phyloP scores from a whole-genome alignment of 2,797 vertebrate genomes.

The Bradypodion ventrale region DNA sequence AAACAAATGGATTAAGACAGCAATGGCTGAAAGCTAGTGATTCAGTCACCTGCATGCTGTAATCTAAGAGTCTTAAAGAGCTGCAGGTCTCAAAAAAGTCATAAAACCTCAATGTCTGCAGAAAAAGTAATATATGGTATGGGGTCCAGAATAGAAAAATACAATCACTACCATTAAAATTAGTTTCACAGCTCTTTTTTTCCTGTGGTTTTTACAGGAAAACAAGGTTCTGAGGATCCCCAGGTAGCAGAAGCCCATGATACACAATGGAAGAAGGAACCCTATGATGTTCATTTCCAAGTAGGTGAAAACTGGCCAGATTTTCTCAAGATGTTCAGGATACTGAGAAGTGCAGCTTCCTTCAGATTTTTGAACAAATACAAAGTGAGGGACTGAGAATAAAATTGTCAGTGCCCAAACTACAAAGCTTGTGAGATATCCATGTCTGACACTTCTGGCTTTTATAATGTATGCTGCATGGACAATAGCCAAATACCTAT shows the following conservation, averaged over 20 bases:
- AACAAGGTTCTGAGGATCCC: slow-evolving; percentile 82
- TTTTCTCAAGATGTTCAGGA: slow-evolving; percentile 60
- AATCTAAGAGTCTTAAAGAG: slow-evolving; percentile 64
- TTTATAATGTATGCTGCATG: slow-evolving; percentile 81
- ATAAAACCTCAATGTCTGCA: slow-evolving; percentile 76
- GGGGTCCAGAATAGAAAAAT: slow-evolving; percentile 92
- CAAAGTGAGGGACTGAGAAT: slow-evolving; percentile 85
- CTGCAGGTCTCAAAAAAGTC: slow-evolving; percentile 65
- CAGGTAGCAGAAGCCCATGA: slow-evolving; percentile 86
- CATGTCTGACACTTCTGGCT: slow-evolving; percentile 76
- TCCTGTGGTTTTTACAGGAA: slow-evolving; percentile 72
- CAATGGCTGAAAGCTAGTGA: slow-evolving; percentile 86
- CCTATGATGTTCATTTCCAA: slow-evolving; percentile 83
- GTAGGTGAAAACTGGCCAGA: slow-evolving; percentile 71
- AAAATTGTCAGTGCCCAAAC: slow-evolving; percentile 81
- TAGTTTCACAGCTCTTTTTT: slow-evolving; percentile 81
- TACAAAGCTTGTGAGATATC: slow-evolving; percentile 72
- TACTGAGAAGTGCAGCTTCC: slow-evolving; percentile 71
- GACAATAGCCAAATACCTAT: slow-evolving; percentile 90
- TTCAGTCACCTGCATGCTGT: slow-evolving; percentile 80
- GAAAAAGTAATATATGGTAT: slow-evolving; percentile 81
- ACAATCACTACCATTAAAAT: slow-evolving; percentile 81
- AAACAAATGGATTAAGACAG: slow-evolving; percentile 92
- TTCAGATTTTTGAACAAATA: slow-evolving; percentile 70
- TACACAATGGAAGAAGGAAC: slow-evolving; percentile 79